Conservation (phyloP, 2,888 invertebrate genomes). For the Venusia cambrica region DNA sequence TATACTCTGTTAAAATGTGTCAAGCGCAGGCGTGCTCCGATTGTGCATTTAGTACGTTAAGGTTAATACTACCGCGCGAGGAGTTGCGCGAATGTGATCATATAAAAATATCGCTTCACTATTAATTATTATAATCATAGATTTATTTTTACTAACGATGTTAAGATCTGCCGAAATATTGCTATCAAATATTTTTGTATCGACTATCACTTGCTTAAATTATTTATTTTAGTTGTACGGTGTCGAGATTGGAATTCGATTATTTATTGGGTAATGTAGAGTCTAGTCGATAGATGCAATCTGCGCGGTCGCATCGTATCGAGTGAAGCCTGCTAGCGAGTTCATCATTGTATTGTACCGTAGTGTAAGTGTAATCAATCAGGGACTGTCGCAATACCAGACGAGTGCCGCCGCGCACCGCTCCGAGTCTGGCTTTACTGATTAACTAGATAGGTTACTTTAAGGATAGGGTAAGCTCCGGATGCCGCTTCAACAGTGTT, state of each 20-base stretch:
- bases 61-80: slow-evolving; percentile 49
- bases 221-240: slow-evolving; percentile 67
- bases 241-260: slow-evolving; percentile 47
- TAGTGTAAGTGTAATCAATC: slow-evolving; percentile 52
- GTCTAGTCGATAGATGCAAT: slow-evolving; percentile 63
- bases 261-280: slow-evolving; percentile 68
- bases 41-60: slow-evolving; percentile 57
- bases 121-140: slow-evolving; percentile 58
- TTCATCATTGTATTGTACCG: slow-evolving; percentile 43
- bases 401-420: slow-evolving; percentile 27
- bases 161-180: slow-evolving; percentile 65
- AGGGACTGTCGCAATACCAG: slow-evolving; percentile 70
- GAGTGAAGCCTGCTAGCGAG: slow-evolving; percentile 54
- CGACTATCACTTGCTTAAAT: slow-evolving; percentile 58
- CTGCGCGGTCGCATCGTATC: slow-evolving; percentile 42
- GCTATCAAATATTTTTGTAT: slow-evolving; percentile 60
- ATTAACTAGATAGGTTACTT: slow-evolving; percentile 61
- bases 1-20: slow-evolving; percentile 41
- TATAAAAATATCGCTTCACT: slow-evolving; percentile 60
- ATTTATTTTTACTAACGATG: slow-evolving; percentile 52
- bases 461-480: slow-evolving; percentile 56
- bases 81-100: slow-evolving; percentile 63
- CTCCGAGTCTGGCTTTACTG: slow-evolving; percentile 55
- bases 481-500: slow-evolving; percentile 49
- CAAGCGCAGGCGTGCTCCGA: slow-evolving; percentile 44